These are phyloP conservation scores for Bujurquina vittata DNA, from an alignment of 2,113 vertebrate species.

Conservation along the genomic window DNA sequence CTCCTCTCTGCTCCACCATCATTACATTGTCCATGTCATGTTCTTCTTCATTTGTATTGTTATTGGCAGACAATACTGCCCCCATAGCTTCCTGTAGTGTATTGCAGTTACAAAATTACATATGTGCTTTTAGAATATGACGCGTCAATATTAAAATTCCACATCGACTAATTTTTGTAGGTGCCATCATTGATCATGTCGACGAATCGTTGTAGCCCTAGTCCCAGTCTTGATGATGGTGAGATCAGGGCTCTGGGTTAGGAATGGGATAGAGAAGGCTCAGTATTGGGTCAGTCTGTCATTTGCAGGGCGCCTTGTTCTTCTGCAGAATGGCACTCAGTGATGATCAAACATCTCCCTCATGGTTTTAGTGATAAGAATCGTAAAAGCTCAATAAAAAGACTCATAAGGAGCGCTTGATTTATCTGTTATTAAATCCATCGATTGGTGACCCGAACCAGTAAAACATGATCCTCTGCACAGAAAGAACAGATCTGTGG, in stretches of 20 bases:
- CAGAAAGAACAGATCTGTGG: not conserved
- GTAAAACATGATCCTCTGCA: not conserved
- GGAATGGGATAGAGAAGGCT: not conserved
- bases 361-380: not conserved
- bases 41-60: too few species aligned
- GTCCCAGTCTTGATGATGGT: not conserved
- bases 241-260: too few species aligned
- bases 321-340: not conserved
- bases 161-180: too few species aligned
- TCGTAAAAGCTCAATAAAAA: not conserved
- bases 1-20: too few species aligned
- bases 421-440: not conserved
- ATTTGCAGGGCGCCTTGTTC: rapidly evolving
- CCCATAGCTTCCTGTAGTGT: too few species aligned
- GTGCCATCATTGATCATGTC: too few species aligned
- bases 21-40: too few species aligned
- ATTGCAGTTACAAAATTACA: too few species aligned
- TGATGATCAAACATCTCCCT: not conserved
- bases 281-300: not conserved
- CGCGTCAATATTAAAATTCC: too few species aligned
- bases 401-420: not conserved
- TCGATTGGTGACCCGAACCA: not conserved
- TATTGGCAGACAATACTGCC: too few species aligned
- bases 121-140: too few species aligned
- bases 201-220: too few species aligned